Evolutionary conservation across 2,888 invertebrate genomes (phyloP).

Genomic region (Tortricodes alternella): DNA sequence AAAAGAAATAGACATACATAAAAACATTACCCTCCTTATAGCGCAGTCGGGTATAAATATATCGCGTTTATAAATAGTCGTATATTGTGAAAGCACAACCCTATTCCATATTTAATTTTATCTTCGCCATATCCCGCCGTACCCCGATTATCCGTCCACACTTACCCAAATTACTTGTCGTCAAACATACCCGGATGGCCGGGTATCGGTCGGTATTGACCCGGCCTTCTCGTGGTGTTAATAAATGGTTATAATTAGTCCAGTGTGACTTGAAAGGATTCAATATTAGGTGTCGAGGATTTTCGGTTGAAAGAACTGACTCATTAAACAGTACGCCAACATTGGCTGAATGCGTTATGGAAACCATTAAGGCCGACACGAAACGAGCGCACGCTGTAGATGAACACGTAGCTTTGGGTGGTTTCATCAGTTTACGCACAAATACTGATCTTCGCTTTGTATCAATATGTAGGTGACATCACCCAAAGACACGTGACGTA

Average conservation of each 20-base stretch:
- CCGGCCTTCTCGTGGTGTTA: constrained; percentile 9
- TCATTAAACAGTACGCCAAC: not conserved
- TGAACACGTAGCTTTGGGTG: no score
- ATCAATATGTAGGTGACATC: no score
- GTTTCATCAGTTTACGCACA: no score
- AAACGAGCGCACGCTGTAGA: no score
- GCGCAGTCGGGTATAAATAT: no score
- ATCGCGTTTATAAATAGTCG: no score
- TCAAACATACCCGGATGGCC: constrained; percentile 11
- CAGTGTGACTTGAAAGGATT: not conserved
- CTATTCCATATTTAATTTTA: constrained; percentile 30
- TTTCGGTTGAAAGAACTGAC: not conserved
- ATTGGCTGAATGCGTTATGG: not conserved
- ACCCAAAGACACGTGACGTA: no score
- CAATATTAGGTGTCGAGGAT: not conserved
- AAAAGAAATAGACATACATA: no score
- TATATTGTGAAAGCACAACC: no score
- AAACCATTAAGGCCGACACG: no score
- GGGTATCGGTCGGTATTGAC: constrained; percentile 9
- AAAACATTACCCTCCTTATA: no score
- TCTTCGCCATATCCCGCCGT: constrained; percentile 24
- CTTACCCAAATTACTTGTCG: constrained; percentile 27
- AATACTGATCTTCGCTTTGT: no score
- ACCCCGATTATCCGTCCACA: constrained; percentile 18
- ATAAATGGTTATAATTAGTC: constrained; percentile 26